These are phyloP conservation scores for Pachycephala philippinensis DNA, from an alignment of 2,113 vertebrate species.

Conservation along the genomic window DNA sequence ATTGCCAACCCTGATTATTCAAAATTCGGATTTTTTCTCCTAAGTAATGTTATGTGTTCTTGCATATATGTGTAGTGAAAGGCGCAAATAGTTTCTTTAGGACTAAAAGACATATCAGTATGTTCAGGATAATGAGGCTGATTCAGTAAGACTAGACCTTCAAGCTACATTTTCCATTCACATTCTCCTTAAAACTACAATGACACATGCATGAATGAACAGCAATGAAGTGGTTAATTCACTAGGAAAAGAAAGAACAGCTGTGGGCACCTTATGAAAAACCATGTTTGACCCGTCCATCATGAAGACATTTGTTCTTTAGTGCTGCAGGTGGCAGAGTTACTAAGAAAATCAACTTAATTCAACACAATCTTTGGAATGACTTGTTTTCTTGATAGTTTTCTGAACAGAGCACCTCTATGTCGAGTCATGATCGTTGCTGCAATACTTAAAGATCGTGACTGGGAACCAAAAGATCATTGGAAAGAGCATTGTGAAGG, in stretches of 20 bases:
- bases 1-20: background rate
- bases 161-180: slow-evolving; percentile 52
- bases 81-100: background rate
- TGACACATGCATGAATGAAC: slow-evolving; percentile 52
- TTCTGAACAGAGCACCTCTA: slow-evolving; percentile 41
- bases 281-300: slow-evolving; percentile 55
- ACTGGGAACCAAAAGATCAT: background rate
- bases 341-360: slow-evolving; percentile 53
- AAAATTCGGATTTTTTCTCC: background rate
- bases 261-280: slow-evolving; percentile 55
- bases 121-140: slow-evolving; percentile 34
- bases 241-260: slow-evolving; percentile 55
- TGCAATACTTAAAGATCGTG: background rate
- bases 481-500: slow-evolving; percentile 2
- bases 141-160: slow-evolving; percentile 42
- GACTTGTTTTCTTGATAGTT: slow-evolving; percentile 4
- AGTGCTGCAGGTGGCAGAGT: slow-evolving; percentile 52
- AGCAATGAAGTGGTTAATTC: slow-evolving; percentile 58
- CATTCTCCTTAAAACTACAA: slow-evolving; percentile 45
- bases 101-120: slow-evolving; percentile 13
- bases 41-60: background rate
- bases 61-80: background rate
- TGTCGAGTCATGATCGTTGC: background rate
- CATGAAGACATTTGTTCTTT: slow-evolving; percentile 44
- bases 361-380: slow-evolving; percentile 10